Evolutionary conservation across 2,888 invertebrate genomes (phyloP).

Genomic region (Pantelozetes paolii): DNA sequence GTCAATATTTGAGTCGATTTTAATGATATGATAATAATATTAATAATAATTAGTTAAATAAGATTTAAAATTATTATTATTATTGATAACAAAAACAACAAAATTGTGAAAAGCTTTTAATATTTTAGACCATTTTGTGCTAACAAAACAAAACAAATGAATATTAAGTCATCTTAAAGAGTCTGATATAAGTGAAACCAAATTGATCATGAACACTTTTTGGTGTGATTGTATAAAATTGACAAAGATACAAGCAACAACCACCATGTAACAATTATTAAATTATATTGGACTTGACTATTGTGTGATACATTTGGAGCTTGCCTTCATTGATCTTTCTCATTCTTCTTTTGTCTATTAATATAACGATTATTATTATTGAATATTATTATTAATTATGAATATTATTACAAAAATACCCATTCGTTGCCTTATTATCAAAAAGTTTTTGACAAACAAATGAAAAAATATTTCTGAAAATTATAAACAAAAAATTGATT

Average conservation of each 20-base stretch:
- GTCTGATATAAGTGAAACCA: too few species aligned
- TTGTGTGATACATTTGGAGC: constrained; percentile 37
- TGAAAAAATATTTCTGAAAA: background rate
- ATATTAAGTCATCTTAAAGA: too few species aligned
- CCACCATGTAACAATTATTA: background rate
- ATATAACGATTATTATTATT: background rate
- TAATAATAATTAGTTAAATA: too few species aligned
- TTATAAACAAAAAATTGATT: background rate
- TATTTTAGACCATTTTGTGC: too few species aligned
- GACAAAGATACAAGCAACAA: background rate
- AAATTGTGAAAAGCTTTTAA: too few species aligned
- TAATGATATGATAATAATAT: too few species aligned
- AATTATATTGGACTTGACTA: constrained; percentile 24
- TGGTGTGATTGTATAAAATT: background rate
- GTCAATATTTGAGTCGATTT: too few species aligned
- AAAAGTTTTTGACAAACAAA: background rate
- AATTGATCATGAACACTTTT: too few species aligned
- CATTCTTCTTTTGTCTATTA: background rate
- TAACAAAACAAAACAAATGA: too few species aligned
- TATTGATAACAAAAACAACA: too few species aligned
- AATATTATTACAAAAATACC: constrained; percentile 27
- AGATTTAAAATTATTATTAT: too few species aligned
- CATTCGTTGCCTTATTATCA: constrained; percentile 34
- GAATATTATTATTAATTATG: constrained; percentile 4
- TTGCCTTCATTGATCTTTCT: constrained; percentile 23